Base-by-base conservation (phyloP, 2,113 vertebrate genomes). In the Carassius carassius region DNA sequence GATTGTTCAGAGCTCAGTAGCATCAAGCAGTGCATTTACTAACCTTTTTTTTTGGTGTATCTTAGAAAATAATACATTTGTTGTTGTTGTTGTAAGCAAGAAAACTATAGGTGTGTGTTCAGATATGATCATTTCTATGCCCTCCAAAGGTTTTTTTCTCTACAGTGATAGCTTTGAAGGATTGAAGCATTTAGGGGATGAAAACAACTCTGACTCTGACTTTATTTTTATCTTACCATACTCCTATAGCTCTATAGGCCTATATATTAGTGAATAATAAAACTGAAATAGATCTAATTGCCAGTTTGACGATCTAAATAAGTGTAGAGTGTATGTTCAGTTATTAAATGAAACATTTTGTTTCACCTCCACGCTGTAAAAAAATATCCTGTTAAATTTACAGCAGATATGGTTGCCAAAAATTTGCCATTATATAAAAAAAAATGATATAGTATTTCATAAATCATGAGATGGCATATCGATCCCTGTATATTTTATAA, bases 21-120 rank as follows among this genome's bases (percentile, higher is more conserved):
- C 35, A 29, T 32, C 78, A 81, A 9, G 62, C 78, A 51, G 44
- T 69, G 62, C 25, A 69, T 63, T 35, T 51, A 67, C 44, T 65
- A 41, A 69, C 78, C 62, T 81, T 51, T 51, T 25, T 67, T 69
- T 69, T 6, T 29, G 29, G 17, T 81, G 37, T 76, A 11, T 47
- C n/a, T 78, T 78, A 41, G 1, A 23, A 70, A 70, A 21, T 14
- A 63, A 7, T 73, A 29, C 29, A 5, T 49, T 74, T 74, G 16
- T 51, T 47, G 14, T 32, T 54, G 51, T 54, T 54, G 51, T 54
- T 54, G 51, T 54, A 19, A 32, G 17, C 4, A 54, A 13, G 67
- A 70, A 32, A 49, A 54, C 47, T 76, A 54, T 54, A 76, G 13
- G 23, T 76, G 44, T 1, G 8, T 32, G 51, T 76, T 54, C 73